Evolutionary conservation across 2,888 invertebrate species (phyloP).

Genomic region (Agrotis ipsilon): DNA sequence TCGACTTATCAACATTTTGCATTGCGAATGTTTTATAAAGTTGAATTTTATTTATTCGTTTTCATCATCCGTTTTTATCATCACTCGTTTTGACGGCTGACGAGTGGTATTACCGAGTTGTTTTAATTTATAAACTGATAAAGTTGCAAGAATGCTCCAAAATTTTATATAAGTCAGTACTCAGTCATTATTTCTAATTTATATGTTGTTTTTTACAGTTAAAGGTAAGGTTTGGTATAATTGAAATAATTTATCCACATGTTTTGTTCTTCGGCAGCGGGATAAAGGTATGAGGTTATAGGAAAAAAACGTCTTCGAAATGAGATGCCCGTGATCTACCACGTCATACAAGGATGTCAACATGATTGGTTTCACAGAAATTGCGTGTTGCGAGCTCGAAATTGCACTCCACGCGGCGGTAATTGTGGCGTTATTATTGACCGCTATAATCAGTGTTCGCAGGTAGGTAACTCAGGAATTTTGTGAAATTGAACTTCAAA

Average conservation of each 20-base stretch:
- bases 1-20: conserved; percentile 72
- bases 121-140: conserved; percentile 61
- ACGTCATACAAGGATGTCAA: conserved; percentile 67
- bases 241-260: conserved; percentile 1
- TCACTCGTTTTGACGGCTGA: conserved; percentile 66
- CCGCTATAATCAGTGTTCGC: conserved; percentile 59
- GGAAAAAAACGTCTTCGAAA: conserved; percentile 20
- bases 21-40: conserved; percentile 72
- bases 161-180: conserved; percentile 22
- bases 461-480: conserved; percentile 51
- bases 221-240: conserved; percentile 36
- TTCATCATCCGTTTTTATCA: conserved; percentile 62
- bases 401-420: conserved; percentile 66
- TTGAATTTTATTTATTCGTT: conserved; percentile 65
- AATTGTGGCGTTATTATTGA: conserved; percentile 68
- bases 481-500: conserved; percentile 55
- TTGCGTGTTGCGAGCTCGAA: conserved; percentile 72
- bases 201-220: conserved; percentile 47
- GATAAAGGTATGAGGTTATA: conserved; percentile 17
- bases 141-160: conserved; percentile 35
- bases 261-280: conserved; percentile 28
- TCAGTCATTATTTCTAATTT: conserved; percentile 26
- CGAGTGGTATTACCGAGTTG: conserved; percentile 55
- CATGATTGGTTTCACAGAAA: conserved; percentile 72
- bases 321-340: conserved; percentile 40